Evolutionary conservation across 2,797 vertebrate species (phyloP).

Genomic region (Sebastes flavidus): DNA sequence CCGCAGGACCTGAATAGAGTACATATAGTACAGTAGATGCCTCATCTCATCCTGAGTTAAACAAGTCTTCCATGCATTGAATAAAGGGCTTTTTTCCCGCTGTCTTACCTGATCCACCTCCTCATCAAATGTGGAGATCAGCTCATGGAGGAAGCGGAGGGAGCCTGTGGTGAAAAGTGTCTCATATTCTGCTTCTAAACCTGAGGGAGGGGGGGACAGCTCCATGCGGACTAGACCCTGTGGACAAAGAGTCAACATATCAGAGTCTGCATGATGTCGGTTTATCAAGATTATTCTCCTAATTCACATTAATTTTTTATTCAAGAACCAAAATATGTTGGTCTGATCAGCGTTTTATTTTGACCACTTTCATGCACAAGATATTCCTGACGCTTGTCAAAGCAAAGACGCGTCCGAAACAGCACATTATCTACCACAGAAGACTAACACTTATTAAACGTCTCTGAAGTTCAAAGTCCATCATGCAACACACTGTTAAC

Average conservation of each 20-base stretch:
- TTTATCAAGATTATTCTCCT: background rate
- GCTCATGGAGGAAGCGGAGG: slow-evolving; percentile 79
- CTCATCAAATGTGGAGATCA: slow-evolving; percentile 80
- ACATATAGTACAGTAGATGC: background rate
- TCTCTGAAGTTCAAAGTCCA: background rate
- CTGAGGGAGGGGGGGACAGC: slow-evolving; percentile 73
- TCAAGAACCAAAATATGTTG: background rate
- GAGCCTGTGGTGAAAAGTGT: slow-evolving; percentile 77
- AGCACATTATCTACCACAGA: background rate
- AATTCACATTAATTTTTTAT: background rate
- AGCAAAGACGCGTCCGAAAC: background rate
- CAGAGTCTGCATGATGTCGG: background rate
- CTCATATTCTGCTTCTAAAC: slow-evolving; percentile 73
- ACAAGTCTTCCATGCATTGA: background rate
- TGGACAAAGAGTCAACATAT: background rate
- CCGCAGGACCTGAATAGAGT: slow-evolving; percentile 70
- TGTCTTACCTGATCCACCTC: slow-evolving; percentile 81
- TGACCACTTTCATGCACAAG: background rate
- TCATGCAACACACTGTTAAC: background rate
- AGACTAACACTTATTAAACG: background rate
- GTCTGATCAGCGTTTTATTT: background rate
- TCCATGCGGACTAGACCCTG: slow-evolving; percentile 71
- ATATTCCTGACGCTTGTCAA: background rate
- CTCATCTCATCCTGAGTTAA: background rate
- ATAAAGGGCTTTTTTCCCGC: fast-evolving